A percentile compares a stretch with the other conserved stretches of the same genome.
phyloP scores from a whole-genome alignment of 1,140 invertebrate genomes.

The Zaprionus vittiger region DNA sequence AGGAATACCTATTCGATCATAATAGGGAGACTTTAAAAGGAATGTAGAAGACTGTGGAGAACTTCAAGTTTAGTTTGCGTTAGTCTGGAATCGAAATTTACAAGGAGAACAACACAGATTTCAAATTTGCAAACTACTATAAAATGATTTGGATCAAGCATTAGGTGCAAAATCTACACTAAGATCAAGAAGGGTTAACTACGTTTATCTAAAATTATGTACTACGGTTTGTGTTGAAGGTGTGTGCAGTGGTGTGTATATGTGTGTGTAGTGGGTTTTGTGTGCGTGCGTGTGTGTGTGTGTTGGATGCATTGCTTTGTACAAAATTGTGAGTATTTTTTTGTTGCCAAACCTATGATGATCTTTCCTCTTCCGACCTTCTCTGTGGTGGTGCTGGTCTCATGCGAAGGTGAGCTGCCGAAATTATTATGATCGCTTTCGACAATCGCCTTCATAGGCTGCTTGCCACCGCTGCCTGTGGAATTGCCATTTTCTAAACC shows the following conservation, averaged over 20 bases:
- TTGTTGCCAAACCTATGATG: constrained; percentile 84
- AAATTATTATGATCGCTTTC: constrained; percentile 75
- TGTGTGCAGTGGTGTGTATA: constrained; percentile 26
- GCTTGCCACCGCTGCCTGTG: constrained; percentile 58
- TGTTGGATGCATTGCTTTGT: constrained; percentile 63
- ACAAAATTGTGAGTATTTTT: constrained; percentile 68
- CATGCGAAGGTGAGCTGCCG: constrained; percentile 60
- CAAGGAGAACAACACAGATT: constrained; percentile 26
- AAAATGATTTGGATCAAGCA: constrained; percentile 19
- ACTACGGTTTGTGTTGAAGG: constrained; percentile 20
- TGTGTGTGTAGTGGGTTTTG: constrained; percentile 24
- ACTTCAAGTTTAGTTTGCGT: neutral
- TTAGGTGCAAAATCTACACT: constrained; percentile 29
- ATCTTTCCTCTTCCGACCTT: constrained; percentile 80
- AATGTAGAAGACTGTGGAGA: neutral
- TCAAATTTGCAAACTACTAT: neutral
- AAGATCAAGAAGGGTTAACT: constrained; percentile 15
- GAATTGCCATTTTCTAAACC: constrained; percentile 55
- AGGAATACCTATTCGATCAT: too few species aligned
- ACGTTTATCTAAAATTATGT: constrained; percentile 5
- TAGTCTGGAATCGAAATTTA: neutral
- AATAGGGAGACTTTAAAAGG: too few species aligned
- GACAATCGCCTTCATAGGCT: constrained; percentile 80
- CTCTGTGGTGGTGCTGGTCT: constrained; percentile 44
- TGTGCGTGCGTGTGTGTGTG: constrained; percentile 39